These are phyloP conservation scores for Tiliacea citrago DNA, from an alignment of 2,888 invertebrate genomes.

Conservation along the genomic window DNA sequence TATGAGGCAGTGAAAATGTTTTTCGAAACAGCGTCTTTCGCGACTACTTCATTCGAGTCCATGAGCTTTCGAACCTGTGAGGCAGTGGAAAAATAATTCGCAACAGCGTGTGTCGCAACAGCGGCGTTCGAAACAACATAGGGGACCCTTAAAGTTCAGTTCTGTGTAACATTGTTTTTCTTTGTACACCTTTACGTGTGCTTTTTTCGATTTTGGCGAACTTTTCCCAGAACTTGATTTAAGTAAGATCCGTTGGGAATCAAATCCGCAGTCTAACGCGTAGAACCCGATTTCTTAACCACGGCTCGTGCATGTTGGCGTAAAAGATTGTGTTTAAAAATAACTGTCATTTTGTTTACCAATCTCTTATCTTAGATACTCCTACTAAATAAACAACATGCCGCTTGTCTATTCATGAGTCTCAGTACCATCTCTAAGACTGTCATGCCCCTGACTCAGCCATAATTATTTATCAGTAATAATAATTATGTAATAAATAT, in stretches of 20 bases:
- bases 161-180: neutral
- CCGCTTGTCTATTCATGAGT: neutral
- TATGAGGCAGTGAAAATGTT: no score
- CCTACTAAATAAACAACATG: neutral
- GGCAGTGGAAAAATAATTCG: no score
- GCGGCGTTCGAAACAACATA: no score
- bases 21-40: no score
- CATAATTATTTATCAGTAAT: conserved; percentile 7
- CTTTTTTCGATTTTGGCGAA: neutral
- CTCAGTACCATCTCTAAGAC: neutral
- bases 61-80: no score
- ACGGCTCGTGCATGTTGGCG: neutral
- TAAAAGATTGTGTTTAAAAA: neutral
- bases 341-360: neutral
- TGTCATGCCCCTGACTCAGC: neutral
- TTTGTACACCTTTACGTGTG: no score
- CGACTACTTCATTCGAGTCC: no score
- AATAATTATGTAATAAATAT: no score
- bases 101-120: no score
- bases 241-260: neutral
- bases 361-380: neutral
- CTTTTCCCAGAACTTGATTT: neutral
- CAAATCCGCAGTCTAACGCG: neutral
- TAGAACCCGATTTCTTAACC: neutral
- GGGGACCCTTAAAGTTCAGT: conserved; percentile 15